Percentiles rank a stretch among this genome's conserved stretches.
phyloP scores from a whole-genome alignment of 2,888 invertebrate species.

The Lepidonotus clava region DNA sequence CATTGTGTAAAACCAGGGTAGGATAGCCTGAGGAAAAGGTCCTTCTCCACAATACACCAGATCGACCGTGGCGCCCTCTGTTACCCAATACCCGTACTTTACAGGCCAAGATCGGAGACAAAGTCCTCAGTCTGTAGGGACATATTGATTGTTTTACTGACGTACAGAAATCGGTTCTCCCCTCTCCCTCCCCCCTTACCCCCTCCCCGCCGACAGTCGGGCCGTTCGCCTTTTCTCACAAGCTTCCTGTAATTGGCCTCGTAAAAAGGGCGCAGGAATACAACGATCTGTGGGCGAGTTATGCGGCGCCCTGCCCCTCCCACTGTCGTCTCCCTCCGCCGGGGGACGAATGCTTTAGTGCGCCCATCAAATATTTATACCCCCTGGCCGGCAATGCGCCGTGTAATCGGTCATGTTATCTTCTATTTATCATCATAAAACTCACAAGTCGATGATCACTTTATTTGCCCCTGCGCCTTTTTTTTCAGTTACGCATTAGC shows the following conservation, averaged over 20 bases:
- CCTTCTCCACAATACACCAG: no score
- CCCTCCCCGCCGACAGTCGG: background rate
- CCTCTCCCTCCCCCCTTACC: background rate
- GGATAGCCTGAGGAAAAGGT: no score
- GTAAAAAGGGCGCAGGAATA: slow-evolving; percentile 21
- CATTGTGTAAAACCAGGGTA: no score
- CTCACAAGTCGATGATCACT: slow-evolving; percentile 42
- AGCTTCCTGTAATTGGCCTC: slow-evolving; percentile 2
- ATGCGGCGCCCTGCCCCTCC: background rate
- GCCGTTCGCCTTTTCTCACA: background rate
- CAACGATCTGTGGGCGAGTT: background rate
- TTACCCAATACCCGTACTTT: background rate
- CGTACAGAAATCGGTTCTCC: background rate
- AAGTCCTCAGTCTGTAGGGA: background rate
- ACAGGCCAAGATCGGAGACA: background rate
- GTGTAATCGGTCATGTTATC: slow-evolving; percentile 47
- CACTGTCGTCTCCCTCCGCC: background rate
- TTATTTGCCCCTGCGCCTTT: background rate
- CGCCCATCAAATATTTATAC: slow-evolving; percentile 37
- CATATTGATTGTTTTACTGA: slow-evolving; percentile 45
- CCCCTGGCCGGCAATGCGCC: background rate
- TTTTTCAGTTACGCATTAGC: slow-evolving; percentile 10
- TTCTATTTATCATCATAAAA: slow-evolving; percentile 41
- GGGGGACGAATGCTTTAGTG: slow-evolving; percentile 12
- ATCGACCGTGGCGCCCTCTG: background rate